Base-by-base conservation (phyloP, 2,797 vertebrate genomes). In the Gallinago stenura region DNA sequence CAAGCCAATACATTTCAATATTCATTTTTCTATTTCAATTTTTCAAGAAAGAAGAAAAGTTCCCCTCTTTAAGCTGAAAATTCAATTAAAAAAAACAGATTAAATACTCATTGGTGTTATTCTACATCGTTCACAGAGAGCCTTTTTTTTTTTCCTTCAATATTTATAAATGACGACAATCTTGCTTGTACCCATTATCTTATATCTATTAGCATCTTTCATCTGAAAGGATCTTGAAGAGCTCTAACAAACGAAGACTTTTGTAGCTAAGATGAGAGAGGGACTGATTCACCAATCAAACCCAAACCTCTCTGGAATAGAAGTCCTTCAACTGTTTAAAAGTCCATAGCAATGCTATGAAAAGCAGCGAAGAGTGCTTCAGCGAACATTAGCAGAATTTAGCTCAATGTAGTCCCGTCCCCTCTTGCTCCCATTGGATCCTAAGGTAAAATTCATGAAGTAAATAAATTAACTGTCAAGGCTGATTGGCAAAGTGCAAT, bases 1-100 rank as follows among this genome's bases (percentile, higher is more conserved):
- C 97, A 96, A 95, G 97, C 93, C 93, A 91, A 97, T 97, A 97
- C 72, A 94, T 97, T 97, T 97, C 97, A 97, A 97, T 97, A 97
- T 97, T 97, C 96, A 97, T 97, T 97, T 97, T 97, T 97, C 95
- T 95, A 95, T 97, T 96, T 96, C 96, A 96, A 57, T 97, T 95
- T 97, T 97, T 97, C 96, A 90, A 95, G 95, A 89, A 97, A 95
- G 95, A 91, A 95, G 81, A 95, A 87, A 96, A 96, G 96, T 96
- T 95, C 75, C 92, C 77, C 79, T 93, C 73, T 97, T 96, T 97
- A 97, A 95, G 50, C 43, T 95, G 81, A 96, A 96, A 97, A 93
- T 95, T 95, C 93, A 90, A 93, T 97, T 97, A 83, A 93, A 95
- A 95, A 33, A 96, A 93, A 78, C 92, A 96, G 90, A 91, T 95